Conservation (phyloP, 2,888 invertebrate species). For the Stenolophus ochropezus region DNA sequence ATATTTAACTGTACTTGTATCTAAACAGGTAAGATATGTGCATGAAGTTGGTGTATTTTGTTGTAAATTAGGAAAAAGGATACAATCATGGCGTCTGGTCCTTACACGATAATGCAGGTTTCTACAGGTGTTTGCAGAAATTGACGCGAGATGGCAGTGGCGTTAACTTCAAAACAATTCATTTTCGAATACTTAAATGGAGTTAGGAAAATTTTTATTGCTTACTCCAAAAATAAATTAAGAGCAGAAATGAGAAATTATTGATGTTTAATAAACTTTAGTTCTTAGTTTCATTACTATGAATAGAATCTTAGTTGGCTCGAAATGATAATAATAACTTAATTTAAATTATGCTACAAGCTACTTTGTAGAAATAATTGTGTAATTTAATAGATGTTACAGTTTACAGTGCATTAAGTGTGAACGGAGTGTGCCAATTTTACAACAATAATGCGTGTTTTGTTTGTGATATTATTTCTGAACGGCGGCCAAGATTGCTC, state of each 20-base stretch:
- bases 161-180: neutral
- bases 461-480: slow-evolving; percentile 57
- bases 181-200: neutral
- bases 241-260: neutral
- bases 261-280: neutral
- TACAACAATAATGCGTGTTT: slow-evolving; percentile 58
- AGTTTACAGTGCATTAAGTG: slow-evolving; percentile 44
- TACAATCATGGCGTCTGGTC: slow-evolving; percentile 4
- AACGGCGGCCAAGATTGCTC: slow-evolving; percentile 43
- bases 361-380: slow-evolving; percentile 24
- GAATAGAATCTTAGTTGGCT: slow-evolving; percentile 27
- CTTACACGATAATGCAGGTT: slow-evolving; percentile 10
- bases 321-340: slow-evolving; percentile 8
- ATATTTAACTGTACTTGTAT: neutral
- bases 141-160: slow-evolving; percentile 1
- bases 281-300: neutral
- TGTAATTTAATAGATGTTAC: slow-evolving; percentile 49
- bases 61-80: neutral
- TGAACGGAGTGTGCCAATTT: slow-evolving; percentile 56
- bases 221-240: too few relatives aligned
- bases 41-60: neutral
- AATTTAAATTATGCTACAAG: slow-evolving; percentile 13
- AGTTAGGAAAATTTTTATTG: too few relatives aligned
- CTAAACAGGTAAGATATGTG: slow-evolving; percentile 28
- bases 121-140: neutral